Evolutionary conservation across 2,797 vertebrate species (phyloP), one percentile per base, ranked within the genome.

Genomic region (Siniperca obscura): DNA sequence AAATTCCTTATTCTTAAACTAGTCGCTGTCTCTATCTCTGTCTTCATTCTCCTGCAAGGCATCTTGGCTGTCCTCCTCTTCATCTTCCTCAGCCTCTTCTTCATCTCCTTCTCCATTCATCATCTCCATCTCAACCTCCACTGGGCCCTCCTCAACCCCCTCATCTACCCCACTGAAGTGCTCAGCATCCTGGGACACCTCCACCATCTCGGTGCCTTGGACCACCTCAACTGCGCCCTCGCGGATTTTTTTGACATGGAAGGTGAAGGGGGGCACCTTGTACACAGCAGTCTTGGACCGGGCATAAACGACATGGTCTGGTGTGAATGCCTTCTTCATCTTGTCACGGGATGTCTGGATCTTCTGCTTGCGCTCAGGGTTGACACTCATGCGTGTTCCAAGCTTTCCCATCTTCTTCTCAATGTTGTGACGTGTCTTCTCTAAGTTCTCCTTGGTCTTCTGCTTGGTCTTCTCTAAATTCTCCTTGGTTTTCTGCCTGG

Each of bases 401-500:
- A 99, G 94, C 90, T 98, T 99, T 79, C 96, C 98, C 97, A 99
- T 99, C 90, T 98, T 98, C 93, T 99, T 99, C 95, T 99, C 98
- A 67, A 99, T 96, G 86, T 97, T 99, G 91, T 98, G 97, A n/a
- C 97, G 96, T 44, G 98, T 99, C 94, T 96, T 99, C 94, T 99
- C 97, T 89, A 99, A 85, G 89, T 97, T 98, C 48, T 95, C 93
- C 72, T 84, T 91, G 10, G 95, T 95, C 82, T 91, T 95, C 84
- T 95, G 95, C 52, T 87, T 94, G 25, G 95, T 96, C 85, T 93
- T 96, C 69, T 96, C 95, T 2, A 96, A 30, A 62, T 95, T 96
- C 52, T 95, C 93, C 74, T 88, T 96, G 76, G 96, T 96, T 83
- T 90, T 95, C 80, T 95, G 95, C 83, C 52, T 94, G 38, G 98